These are phyloP conservation scores for Glaucopsyche alexis DNA, from an alignment of 2,888 invertebrate genomes.

Conservation along the genomic window DNA sequence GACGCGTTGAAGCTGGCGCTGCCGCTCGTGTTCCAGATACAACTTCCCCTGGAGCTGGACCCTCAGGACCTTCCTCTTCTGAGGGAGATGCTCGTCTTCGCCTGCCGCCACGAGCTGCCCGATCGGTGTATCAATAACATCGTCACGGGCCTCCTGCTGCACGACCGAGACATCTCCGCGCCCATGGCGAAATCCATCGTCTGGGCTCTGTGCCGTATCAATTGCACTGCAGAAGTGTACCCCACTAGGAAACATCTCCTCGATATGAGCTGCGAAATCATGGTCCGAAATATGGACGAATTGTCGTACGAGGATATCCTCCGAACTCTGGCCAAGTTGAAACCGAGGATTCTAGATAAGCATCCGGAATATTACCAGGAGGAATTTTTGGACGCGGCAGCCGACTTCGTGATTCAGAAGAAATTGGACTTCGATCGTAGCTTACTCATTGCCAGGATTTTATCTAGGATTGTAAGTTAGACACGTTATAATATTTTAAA, in stretches of 20 bases:
- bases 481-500: too few relatives aligned
- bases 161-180: constrained; percentile 64
- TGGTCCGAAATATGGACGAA: constrained; percentile 65
- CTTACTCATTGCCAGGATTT: constrained; percentile 71
- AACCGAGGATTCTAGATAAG: constrained; percentile 64
- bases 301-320: constrained; percentile 73
- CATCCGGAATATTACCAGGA: constrained; percentile 81
- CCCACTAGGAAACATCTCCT: constrained; percentile 72
- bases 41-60: constrained; percentile 80
- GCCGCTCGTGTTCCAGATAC: constrained; percentile 83
- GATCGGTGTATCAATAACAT: constrained; percentile 75
- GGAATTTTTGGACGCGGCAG: constrained; percentile 78
- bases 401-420: constrained; percentile 73
- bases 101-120: constrained; percentile 70
- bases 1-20: constrained; percentile 83
- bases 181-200: constrained; percentile 75
- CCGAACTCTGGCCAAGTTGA: constrained; percentile 70
- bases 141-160: constrained; percentile 70
- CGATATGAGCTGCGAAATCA: constrained; percentile 71
- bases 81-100: constrained; percentile 77
- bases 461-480: constrained; percentile 77
- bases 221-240: constrained; percentile 58
- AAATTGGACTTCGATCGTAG: constrained; percentile 73
- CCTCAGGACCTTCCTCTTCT: constrained; percentile 72
- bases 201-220: constrained; percentile 77